A percentile compares a stretch with the other conserved stretches of the same genome.
Conservation (phyloP, 2,888 invertebrate species). For the Gandaritis pyraliata region DNA sequence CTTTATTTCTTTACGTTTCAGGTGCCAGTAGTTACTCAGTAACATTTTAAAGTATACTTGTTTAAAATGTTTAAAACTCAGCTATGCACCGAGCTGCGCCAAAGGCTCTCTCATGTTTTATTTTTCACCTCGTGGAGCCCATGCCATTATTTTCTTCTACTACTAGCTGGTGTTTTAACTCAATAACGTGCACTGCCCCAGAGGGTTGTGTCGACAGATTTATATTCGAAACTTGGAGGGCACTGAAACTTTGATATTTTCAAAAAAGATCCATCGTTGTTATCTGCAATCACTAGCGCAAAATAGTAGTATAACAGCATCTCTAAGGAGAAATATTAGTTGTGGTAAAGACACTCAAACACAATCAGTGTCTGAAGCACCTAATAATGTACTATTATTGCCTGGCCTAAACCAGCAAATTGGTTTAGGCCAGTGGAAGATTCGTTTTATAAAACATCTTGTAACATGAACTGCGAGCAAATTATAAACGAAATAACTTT, state of each 20-base stretch:
- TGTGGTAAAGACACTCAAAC: too few species aligned
- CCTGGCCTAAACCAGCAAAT: too few species aligned
- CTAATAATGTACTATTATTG: too few species aligned
- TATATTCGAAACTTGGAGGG: constrained; percentile 28
- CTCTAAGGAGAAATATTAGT: too few species aligned
- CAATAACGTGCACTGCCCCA: constrained; percentile 31
- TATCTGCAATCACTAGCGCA: too few species aligned
- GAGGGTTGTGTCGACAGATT: constrained; percentile 32
- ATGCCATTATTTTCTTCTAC: constrained; percentile 32
- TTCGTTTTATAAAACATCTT: constrained; percentile 1
- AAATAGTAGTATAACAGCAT: too few species aligned
- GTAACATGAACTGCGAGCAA: constrained; percentile 17
- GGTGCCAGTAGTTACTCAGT: too few species aligned
- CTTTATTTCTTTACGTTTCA: too few species aligned
- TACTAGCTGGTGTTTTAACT: constrained; percentile 27
- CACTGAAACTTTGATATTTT: neutral
- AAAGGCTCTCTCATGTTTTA: constrained; percentile 25
- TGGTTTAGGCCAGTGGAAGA: neutral
- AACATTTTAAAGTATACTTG: neutral
- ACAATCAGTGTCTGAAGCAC: too few species aligned
- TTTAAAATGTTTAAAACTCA: neutral
- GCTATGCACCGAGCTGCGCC: constrained; percentile 6
- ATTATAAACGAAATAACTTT: constrained; percentile 24
- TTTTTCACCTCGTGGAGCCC: constrained; percentile 18
- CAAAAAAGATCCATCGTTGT: too few species aligned